Conservation (phyloP, 2,888 invertebrate genomes). For the Gryllus longicercus region DNA sequence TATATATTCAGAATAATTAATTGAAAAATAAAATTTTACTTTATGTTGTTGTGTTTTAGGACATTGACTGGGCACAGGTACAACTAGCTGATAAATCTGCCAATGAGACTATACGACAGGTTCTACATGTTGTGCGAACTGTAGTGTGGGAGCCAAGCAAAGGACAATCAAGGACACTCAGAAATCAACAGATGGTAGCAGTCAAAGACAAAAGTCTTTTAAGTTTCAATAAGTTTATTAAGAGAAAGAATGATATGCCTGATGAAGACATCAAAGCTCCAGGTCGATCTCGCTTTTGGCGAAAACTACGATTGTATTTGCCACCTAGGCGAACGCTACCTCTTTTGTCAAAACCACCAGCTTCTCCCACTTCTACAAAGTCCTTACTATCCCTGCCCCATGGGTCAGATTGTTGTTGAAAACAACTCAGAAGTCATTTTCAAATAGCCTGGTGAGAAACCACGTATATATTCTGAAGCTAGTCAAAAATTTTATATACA, state of each 20-base stretch:
- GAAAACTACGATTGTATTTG: background rate
- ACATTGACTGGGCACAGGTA: constrained; percentile 23
- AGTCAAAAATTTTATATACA: too few relatives aligned
- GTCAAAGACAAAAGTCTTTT: background rate
- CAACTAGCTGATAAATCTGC: background rate
- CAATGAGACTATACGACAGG: constrained; percentile 23
- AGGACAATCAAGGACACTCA: background rate
- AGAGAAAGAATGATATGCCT: background rate
- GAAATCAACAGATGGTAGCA: background rate
- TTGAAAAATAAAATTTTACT: too few relatives aligned
- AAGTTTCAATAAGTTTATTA: background rate
- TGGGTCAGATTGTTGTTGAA: background rate
- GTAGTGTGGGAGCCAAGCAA: background rate
- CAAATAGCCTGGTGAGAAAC: too few relatives aligned
- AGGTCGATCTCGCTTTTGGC: background rate
- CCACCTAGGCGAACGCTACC: background rate
- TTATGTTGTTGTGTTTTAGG: constrained; percentile 19
- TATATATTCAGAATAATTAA: background rate
- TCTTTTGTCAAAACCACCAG: background rate
- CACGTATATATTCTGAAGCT: too few relatives aligned
- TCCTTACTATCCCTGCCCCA: background rate
- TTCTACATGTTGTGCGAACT: constrained; percentile 22
- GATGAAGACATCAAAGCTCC: background rate
- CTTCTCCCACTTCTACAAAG: background rate
- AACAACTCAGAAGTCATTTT: too few relatives aligned